Evolutionary conservation across 1,140 invertebrate genomes (phyloP), one percentile per base, ranked within the genome.

Genomic region (Caenorhabditis briggsae): DNA sequence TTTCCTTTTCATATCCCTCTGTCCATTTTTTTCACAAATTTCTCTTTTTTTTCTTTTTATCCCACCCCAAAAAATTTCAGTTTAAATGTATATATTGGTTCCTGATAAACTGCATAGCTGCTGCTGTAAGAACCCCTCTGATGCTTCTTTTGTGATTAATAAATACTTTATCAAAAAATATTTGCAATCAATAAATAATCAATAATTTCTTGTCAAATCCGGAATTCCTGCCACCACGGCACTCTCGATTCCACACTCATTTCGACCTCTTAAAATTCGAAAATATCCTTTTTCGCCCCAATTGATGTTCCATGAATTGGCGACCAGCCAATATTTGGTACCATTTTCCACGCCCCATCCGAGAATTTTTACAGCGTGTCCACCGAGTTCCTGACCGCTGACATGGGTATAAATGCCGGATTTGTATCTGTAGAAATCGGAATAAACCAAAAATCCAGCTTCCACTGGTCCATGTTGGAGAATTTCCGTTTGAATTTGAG

Each of bases 401-500:
- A 94, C 94, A 91, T 97, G 96, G 91, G 96, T 94, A 93, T 97
- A 97, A 11, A 97, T 92, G 95, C 95, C 96, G 83, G 94, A 94
- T 93, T 96, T 97, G 93, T 98, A 98, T 46, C 94, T 92, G 1
- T 96, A 93, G 90, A 98, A 95, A 93, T 98, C 97, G 70, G 94
- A 94, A 91, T 96, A 98, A 14, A 98, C 96, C 1, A 95, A 95
- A 90, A 97, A 97, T 48, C 96, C 96, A 0, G 94, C 96, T 93
- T 97, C 96, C 0, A 98, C 96, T 5, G 97, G 97, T 14, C 97
- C 97, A 93, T 97, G 96, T 23, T 93, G 95, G 93, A 95, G 95
- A 56, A 98, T 95, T 93, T 98, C 97, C 8, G 86, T 94, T 93
- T 95, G 95, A 87, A 98, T 97, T 88, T 96, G 94, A 3, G 94